Evolutionary conservation across 2,113 vertebrate genomes (phyloP).

Genomic region (Rhipidura dahli): DNA sequence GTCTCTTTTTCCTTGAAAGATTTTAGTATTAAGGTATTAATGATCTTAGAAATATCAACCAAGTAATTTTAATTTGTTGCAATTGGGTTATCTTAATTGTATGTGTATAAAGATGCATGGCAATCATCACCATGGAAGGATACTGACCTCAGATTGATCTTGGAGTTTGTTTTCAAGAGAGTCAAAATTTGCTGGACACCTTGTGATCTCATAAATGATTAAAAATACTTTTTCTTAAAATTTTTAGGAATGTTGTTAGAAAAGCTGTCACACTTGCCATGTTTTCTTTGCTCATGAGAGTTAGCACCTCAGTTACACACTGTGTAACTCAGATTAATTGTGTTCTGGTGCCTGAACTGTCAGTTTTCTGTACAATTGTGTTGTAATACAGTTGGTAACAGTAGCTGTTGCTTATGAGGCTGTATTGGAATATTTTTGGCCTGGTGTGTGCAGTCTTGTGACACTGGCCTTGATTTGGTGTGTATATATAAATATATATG

Average conservation of each 20-base stretch:
- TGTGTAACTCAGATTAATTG: neutral
- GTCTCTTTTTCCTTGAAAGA: neutral
- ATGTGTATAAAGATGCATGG: accelerated
- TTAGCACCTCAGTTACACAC: neutral
- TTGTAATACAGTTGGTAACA: neutral
- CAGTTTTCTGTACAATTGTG: neutral
- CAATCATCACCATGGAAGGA: neutral
- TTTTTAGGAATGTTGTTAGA: neutral
- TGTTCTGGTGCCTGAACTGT: neutral
- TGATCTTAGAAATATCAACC: neutral
- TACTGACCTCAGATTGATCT: neutral
- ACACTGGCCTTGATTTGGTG: conserved; percentile 46
- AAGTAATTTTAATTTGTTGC: neutral
- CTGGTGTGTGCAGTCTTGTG: conserved; percentile 49
- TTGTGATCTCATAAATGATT: neutral
- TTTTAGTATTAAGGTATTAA: neutral
- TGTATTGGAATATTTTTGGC: conserved; percentile 42
- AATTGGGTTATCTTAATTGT: neutral
- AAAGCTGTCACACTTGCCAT: neutral
- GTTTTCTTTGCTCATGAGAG: neutral
- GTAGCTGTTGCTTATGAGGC: neutral
- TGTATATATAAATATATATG: conserved; percentile 3
- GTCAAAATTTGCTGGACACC: neutral
- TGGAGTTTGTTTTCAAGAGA: neutral
- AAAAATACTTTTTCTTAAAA: neutral